These are phyloP conservation scores for Orthosia cruda DNA, from an alignment of 2,888 invertebrate genomes.

Conservation along the genomic window DNA sequence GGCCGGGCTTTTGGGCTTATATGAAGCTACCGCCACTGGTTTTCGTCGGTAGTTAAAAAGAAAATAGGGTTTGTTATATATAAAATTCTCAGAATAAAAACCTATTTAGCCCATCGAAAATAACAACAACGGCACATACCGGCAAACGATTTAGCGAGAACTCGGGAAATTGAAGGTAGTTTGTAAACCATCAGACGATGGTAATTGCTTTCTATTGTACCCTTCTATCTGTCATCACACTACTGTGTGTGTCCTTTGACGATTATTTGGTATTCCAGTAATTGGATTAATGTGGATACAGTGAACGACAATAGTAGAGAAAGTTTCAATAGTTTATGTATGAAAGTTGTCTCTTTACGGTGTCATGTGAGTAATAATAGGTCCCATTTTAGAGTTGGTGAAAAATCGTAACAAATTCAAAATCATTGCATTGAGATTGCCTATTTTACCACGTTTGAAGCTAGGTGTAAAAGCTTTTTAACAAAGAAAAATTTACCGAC, in stretches of 20 bases:
- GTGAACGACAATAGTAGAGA: neutral
- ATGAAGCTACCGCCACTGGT: no score
- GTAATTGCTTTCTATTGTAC: constrained; percentile 44
- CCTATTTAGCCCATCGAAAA: constrained; percentile 1
- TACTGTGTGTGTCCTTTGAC: constrained; percentile 15
- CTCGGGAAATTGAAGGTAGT: constrained; percentile 3
- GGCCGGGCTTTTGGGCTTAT: no score
- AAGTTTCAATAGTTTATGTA: neutral
- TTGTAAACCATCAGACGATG: constrained; percentile 30
- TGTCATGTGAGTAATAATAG: no score
- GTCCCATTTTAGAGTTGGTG: no score
- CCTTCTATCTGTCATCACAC: constrained; percentile 20
- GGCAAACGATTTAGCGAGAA: constrained; percentile 12
- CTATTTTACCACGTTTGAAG: no score
- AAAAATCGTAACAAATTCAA: no score
- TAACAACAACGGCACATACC: neutral
- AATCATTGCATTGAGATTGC: no score
- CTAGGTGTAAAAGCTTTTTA: no score
- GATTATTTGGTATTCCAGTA: constrained; percentile 13
- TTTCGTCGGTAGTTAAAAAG: no score
- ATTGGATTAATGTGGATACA: constrained; percentile 31
- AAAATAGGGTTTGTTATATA: neutral
- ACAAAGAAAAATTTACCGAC: no score
- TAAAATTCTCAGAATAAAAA: neutral
- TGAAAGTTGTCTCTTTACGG: no score